Base-by-base conservation (phyloP, 2,888 invertebrate genomes). In the Cosmia pyralina region DNA sequence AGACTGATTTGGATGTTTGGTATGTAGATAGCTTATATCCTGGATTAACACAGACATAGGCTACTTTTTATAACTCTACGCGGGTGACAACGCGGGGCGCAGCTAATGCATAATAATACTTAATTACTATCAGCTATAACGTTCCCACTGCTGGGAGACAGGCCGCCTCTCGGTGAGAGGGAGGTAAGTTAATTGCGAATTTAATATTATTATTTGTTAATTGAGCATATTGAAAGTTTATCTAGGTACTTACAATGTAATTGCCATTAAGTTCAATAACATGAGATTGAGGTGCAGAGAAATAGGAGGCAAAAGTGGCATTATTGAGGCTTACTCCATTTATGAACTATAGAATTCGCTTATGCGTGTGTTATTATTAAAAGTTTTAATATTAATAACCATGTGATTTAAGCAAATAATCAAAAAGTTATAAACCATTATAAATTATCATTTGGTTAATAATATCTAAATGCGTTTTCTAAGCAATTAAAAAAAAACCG, bases 381-480 rank as follows among this genome's bases (percentile, higher is more conserved):
- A 73, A 17, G 19, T 34, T 34, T 74, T 75, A 44, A 48, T 38
- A 38, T 0, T 41, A n/a, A 53, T 53, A 53, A 19, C 34, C 15
- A 55, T 60, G 15, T 53, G 5, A 65, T 65, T 48, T 2, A 2
- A 28, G 28, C 28, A 28, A 28, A 38, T 19, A 10, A 46, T n/a
- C 15, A 28, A 62, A 60, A 15, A n/a, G 19, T 38, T 75, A 52
- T 10, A 41, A 48, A 52, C 38, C 8, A 62, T 67, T 71, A 59
- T 38, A 38, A 28, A 15, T 55, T 48, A 28, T 71, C 13, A 41
- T 38, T 55, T 65, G 59, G 72, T 68, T 46, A 41, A 77, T 68
- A 17, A 46, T 38, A 46, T 46, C 19, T 38, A 8, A 52, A 46
- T 66, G 19, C 11, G 28, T 46, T 60, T 48, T 65, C 15, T 19